Conservation (phyloP, 30 jellyfish, hydroid and myxozoan species). For the Nemopilema nomurai region DNA sequence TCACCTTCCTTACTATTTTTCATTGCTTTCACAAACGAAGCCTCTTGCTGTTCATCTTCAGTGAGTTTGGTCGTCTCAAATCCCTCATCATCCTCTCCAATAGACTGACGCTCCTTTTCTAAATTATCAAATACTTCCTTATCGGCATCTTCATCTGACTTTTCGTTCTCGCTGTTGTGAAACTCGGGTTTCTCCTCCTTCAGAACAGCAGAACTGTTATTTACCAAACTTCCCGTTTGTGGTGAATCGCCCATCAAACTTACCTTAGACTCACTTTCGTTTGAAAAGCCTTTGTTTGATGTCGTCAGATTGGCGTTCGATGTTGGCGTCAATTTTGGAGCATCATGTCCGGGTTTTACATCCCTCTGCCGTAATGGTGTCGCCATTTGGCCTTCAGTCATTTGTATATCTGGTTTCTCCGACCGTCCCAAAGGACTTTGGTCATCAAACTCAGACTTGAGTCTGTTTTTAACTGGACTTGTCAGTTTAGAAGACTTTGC, state of each 20-base stretch:
- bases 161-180: background rate
- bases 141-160: slow-evolving; percentile 26
- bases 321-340: background rate
- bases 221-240: no score
- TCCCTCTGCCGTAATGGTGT: background rate
- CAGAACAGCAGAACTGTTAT: background rate
- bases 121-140: slow-evolving; percentile 31
- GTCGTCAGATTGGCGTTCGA: background rate
- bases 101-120: slow-evolving; percentile 49
- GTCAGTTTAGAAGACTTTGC: background rate
- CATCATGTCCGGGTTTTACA: background rate
- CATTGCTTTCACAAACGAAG: background rate
- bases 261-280: background rate
- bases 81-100: slow-evolving; percentile 31
- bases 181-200: background rate
- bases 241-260: background rate
- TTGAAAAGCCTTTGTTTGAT: no score
- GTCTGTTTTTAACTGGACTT: background rate
- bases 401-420: background rate
- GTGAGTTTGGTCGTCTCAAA: background rate
- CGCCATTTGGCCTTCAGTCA: background rate
- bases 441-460: background rate
- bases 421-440: background rate
- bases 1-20: slow-evolving; percentile 10
- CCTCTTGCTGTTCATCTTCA: background rate